Conservation (phyloP, 1,140 invertebrate genomes). For the Cydia splendana region DNA sequence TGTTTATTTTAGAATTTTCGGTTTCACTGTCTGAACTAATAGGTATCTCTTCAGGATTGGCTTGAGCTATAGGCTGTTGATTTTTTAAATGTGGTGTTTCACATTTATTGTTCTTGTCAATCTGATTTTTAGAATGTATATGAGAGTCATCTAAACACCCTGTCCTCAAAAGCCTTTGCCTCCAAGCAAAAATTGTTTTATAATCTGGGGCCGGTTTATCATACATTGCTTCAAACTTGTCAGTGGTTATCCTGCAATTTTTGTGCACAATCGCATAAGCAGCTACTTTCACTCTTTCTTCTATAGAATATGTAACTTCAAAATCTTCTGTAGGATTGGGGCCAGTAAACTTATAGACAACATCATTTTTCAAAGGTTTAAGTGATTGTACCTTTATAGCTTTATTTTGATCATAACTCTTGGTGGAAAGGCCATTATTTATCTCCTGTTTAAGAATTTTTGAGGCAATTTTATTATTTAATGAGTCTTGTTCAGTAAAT, state of each 20-base stretch:
- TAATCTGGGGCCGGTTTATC: slow-evolving; percentile 78
- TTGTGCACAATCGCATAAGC: slow-evolving; percentile 75
- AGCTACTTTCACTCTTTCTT: slow-evolving; percentile 71
- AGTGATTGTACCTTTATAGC: slow-evolving; percentile 69
- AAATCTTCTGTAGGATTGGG: slow-evolving; percentile 59
- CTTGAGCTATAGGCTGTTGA: slow-evolving; percentile 43
- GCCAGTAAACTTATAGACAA: slow-evolving; percentile 69
- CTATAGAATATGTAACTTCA: slow-evolving; percentile 72
- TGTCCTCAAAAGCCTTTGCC: slow-evolving; percentile 67
- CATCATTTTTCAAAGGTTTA: slow-evolving; percentile 72
- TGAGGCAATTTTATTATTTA: slow-evolving; percentile 62
- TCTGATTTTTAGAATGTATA: slow-evolving; percentile 45
- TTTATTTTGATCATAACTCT: slow-evolving; percentile 61
- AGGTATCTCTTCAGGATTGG: slow-evolving; percentile 72
- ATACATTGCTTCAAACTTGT: slow-evolving; percentile 71
- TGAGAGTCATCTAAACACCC: slow-evolving; percentile 76
- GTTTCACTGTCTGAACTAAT: slow-evolving; percentile 65
- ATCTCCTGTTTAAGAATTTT: slow-evolving; percentile 54
- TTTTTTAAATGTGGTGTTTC: slow-evolving; percentile 38
- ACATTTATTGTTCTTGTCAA: slow-evolving; percentile 34
- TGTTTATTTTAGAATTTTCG: slow-evolving; percentile 46
- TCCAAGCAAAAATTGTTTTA: slow-evolving; percentile 76
- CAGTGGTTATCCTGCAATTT: slow-evolving; percentile 71
- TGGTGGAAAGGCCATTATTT: slow-evolving; percentile 46
- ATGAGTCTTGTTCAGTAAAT: slow-evolving; percentile 65